Percentiles rank a stretch among this genome's conserved stretches.
Conservation (phyloP, 30 jellyfish, hydroid and myxozoan species). For the Aurelia aurita complex sp. Pacific region DNA sequence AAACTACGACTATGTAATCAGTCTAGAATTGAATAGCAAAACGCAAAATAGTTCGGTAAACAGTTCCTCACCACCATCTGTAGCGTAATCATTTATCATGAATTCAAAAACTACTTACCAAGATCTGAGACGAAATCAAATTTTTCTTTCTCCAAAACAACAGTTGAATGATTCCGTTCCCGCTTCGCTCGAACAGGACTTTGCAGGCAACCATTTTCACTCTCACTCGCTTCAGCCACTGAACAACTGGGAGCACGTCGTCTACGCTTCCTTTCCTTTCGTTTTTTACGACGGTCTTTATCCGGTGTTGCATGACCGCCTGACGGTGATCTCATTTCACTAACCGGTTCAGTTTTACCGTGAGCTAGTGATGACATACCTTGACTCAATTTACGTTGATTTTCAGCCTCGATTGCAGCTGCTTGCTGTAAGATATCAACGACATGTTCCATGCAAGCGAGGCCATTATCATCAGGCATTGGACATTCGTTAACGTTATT, state of each 20-base stretch:
- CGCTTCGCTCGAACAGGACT: constrained; percentile 57
- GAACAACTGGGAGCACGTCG: constrained; percentile 57
- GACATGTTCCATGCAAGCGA: constrained; percentile 71
- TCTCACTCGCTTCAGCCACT: constrained; percentile 72
- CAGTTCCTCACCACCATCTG: no score
- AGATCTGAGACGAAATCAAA: constrained; percentile 95
- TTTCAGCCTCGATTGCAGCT: constrained; percentile 75
- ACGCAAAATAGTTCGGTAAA: no score
- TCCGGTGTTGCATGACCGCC: constrained; percentile 42
- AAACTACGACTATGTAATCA: no score
- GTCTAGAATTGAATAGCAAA: no score
- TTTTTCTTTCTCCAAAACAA: constrained; percentile 61
- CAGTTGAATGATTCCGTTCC: constrained; percentile 54
- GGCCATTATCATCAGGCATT: constrained; percentile 31
- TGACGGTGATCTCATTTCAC: constrained; percentile 33
- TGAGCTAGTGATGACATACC: constrained; percentile 23
- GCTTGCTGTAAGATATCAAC: constrained; percentile 72
- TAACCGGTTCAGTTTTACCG: background rate
- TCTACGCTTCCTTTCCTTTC: constrained; percentile 52
- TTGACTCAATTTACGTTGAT: constrained; percentile 36
- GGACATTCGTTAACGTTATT: constrained; percentile 21
- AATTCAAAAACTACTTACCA: constrained; percentile 57
- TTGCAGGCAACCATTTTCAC: constrained; percentile 54
- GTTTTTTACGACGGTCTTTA: constrained; percentile 62
- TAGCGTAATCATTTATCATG: no score